Evolutionary conservation across 2,888 invertebrate genomes (phyloP), one percentile per base, ranked within the genome.

Genomic region (Plebejus melissa): DNA sequence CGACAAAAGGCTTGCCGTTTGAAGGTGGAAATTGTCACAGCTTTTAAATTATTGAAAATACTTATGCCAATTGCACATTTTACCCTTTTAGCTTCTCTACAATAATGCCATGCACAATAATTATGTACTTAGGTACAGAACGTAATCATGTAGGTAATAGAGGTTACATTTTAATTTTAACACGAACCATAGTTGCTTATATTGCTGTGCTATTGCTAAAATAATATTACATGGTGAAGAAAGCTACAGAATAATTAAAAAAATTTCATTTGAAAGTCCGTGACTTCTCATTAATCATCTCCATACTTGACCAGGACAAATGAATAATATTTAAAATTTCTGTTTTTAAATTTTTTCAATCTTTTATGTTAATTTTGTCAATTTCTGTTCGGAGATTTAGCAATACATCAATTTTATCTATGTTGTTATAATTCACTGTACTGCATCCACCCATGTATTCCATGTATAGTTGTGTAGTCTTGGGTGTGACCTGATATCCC

Each of bases 401-500:
- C 46, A 46, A 46, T 9, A 46, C 9, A 46, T 9, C 46, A 46
- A 46, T 32, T 36, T 65, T 65, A 65, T 32, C 13, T 65, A 36
- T 32, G 32, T 36, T 13, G 11, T 32, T 28, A 46, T 0, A 41
- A 46, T 71, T 71, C 36, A 71, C 16, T 41, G n/a, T 41, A 28
- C 28, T 16, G 4, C 32, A 72, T 72, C 72, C 54, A 72, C 36
- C 86, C 88, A 92, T 32, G 85, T 79, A 41, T 84, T 80, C 92
- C 92, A 92, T 0, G 90, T 86, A 78, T 85, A 87, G 79, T 90
- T 90, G 78, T 84, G 84, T 13, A 85, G 81, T 58, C 81, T 82
- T 4, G 92, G 92, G 13, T 79, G 79, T 1, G 89, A 83, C 77
- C 83, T 82, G 0, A 87, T 86, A 77, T 91, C 87, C 76, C 85